Base-by-base conservation (phyloP, 2,888 invertebrate species). In the Parthenolecanium corni region DNA sequence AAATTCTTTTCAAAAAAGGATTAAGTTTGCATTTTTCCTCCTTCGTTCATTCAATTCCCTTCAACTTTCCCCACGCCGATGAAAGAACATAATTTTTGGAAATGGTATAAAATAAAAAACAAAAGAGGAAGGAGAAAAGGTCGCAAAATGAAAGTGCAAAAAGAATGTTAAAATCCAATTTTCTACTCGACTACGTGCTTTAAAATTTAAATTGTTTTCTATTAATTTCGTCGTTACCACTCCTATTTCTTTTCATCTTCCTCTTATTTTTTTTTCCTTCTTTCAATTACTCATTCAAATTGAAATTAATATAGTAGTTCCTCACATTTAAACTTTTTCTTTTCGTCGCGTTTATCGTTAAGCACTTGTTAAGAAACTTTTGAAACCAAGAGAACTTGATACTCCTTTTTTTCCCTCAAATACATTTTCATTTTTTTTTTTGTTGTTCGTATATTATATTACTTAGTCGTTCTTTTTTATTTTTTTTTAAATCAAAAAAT, bases 151-250 rank as follows among this genome's bases (percentile, higher is more conserved):
- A 65, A 63, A 62, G 47, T 18, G 23, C 14, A 42, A 6, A 16
- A 42, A 54, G 31, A 56, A 25, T 42, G 56, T 25, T 46, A 44
- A 56, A 56, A 56, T 56, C 56, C 31, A 56, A 56, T 56, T 56
- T 56, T 56, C 56, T 24, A 56, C 46, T 56, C 46, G 24, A 42
- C 44, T 46, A 46, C 44, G 56, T 24, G 56, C 24, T 56, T 56
- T 56, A 42, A 56, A 56, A 56, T 56, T 56, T 25, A 56, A 56
- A 56, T 56, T 56, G 44, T 56, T 56, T 56, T 44, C 44, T 56
- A 56, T 56, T 56, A 44, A 56, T 56, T 56, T 44, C 46, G 42
- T 42, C 56, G 38, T 56, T 46, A 44, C 46, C 56, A 25, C 56
- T 21, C 31, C 31, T 31, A 6, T 31, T 31, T 31, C 9, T 9